A percentile compares a stretch with the other conserved stretches of the same genome.
phyloP scores from a whole-genome alignment of 1,140 invertebrate species.

The Anastrepha ludens region DNA sequence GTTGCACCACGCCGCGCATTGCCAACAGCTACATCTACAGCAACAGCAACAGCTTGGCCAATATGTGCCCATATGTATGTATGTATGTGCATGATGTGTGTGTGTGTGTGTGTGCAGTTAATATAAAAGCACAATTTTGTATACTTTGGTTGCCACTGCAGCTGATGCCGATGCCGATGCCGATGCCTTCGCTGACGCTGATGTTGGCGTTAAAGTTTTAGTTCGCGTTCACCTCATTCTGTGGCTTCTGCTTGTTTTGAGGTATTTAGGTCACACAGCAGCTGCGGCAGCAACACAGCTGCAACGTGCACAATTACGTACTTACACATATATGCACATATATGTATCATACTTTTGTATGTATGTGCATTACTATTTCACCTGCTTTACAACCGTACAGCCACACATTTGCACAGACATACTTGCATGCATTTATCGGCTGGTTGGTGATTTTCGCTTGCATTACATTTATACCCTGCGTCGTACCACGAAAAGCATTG shows the following conservation, averaged over 20 bases:
- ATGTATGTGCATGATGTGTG: not conserved
- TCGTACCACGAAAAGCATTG: not conserved
- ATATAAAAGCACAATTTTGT: not conserved
- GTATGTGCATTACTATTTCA: conserved; percentile 23
- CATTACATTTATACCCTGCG: not conserved
- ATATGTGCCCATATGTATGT: not conserved
- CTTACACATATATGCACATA: not conserved
- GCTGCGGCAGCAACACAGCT: conserved; percentile 40
- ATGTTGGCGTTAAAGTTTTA: conserved; percentile 21
- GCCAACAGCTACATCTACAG: conserved; percentile 2
- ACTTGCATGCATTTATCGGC: not conserved
- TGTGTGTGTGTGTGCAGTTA: not conserved
- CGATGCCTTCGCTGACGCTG: not conserved
- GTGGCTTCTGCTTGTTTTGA: conserved; percentile 49
- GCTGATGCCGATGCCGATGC: not conserved
- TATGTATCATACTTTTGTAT: not conserved
- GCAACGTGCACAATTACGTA: conserved; percentile 27
- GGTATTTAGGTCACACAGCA: conserved; percentile 53
- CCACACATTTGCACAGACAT: too few relatives aligned
- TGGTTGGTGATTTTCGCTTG: not conserved
- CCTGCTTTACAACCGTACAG: conserved; percentile 6
- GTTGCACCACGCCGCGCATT: conserved; percentile 19
- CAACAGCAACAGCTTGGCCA: conserved; percentile 19
- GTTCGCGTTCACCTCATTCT: conserved; percentile 37
- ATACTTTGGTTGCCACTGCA: not conserved